Base-by-base conservation (phyloP, 1,140 invertebrate species). In the Oncopeltus fasciatus region DNA sequence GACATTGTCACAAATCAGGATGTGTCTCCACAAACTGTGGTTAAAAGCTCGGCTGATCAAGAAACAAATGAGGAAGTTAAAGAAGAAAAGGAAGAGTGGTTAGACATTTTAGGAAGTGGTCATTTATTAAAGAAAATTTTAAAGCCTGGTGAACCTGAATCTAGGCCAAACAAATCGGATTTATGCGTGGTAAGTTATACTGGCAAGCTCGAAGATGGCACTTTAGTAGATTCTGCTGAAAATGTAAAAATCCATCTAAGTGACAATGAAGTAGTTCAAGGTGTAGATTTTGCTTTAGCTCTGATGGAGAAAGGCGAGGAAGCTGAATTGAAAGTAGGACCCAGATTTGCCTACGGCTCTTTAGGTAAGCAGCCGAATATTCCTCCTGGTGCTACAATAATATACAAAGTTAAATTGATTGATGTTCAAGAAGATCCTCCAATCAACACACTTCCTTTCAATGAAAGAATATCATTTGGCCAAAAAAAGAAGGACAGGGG, bases 241-340 rank as follows among this genome's bases (percentile, higher is more conserved):
- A 73, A 82, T 63, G 70, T 84, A 38, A 76, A 78, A 67, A 80
- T 92, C 68, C 81, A 86, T 68, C 71, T 92, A 57, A 89, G 89
- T 53, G 90, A 93, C 72, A 79, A 81, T 68, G 90, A 93, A 76
- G 81, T 88, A 69, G 77, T 79, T 57, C 79, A 88, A 82, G 91
- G 90, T 28, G 69, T 92, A 68, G 92, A 95, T 72, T 79, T 94
- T 72, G 81, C 83, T 26, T 69, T 93, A 57, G 82, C 86, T 3
- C 73, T 95, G 60, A 93, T 95, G 91, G 82, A 90, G 71, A 74
- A 82, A 68, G 83, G 81, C 11, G 91, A 95, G 78, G 72, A 78
- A 64, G 82, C 85, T 60, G 72, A 83, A 69, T 69, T 93, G 38
- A 76, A 80, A 70, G 75, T 91, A 60, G 77, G 81, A 66, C 74